Base-by-base conservation (phyloP, 2,797 vertebrate species). In the Scleropages formosus region DNA sequence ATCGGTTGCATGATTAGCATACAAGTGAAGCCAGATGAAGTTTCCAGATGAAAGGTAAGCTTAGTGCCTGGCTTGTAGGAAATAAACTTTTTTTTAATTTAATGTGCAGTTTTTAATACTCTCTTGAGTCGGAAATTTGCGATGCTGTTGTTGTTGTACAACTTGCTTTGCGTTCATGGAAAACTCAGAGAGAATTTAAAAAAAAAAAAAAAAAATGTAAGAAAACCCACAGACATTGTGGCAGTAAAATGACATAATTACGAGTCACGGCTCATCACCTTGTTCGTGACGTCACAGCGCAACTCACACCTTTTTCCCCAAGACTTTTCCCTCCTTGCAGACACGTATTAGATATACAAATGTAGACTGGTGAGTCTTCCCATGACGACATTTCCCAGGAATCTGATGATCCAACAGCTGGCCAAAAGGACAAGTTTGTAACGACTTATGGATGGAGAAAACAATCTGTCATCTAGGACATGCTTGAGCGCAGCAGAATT, bases 291-390 rank as follows among this genome's bases (percentile, higher is more conserved):
- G 27, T 44, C n/a, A 61, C 18, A 26, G 20, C 31, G 53, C 12
- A 53, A 11, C n/a, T 31, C 26, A 26, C 13, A 44, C 27, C 56
- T 46, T 66, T 60, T n/a, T 72, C 16, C 7, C 3, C 27, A 72
- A 26, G 24, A 26, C 31, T 51, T 51, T 51, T 18, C 18, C 18
- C 53, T 12, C 53, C 49, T 46, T 18, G 59, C 53, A 72, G 70
- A 59, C 56, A 47, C 71, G 49, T 53, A 73, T 73, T 56, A 73
- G 71, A 73, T 71, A 47, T 47, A 18, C 56, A 58, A 47, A 46
- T 73, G 46, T 73, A 73, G 60, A 73, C 71, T 31, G 58, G 44
- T 63, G 39, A 73, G 71, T 61, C n/a, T 73, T 73, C 71, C 56
- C 69, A n/a, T 59, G 69, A 73, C 58, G 10, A n/a, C 6, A 31